Evolutionary conservation across 2,797 vertebrate species (phyloP), one percentile per base, ranked within the genome.

Genomic region (Alosa sapidissima): DNA sequence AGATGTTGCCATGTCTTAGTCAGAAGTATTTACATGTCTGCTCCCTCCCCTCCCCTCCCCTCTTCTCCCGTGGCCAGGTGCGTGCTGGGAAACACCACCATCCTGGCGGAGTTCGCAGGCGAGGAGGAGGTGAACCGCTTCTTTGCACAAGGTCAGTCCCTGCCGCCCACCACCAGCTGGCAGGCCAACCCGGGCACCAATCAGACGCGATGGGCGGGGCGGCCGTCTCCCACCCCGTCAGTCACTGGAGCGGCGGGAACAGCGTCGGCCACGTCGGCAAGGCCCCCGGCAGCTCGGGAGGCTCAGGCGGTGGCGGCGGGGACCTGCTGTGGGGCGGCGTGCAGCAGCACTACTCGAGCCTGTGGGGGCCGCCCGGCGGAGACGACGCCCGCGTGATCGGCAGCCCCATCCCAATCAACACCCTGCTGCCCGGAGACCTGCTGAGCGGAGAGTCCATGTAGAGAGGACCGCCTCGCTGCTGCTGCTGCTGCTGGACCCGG

Each of bases 31-130:
- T 1, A 58, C 55, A 19, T 19, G 1, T 55, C n/a, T 62, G 8
- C 21, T 47, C 6, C n/a, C 3, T n/a, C 55, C n/a, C 36, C 3
- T 75, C 54, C 28, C 6, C 82, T 49, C 10, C 9, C 58, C 3
- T n/a, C 55, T 4, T 2, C 6, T 41, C 52, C 52, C 16, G 11
- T 33, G 90, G 52, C 33, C 84, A 98, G 97, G 98, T 99, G 98
- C 81, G 98, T 99, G 88, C 96, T 99, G 91, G 98, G 98, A 90
- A 99, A 99, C 96, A 99, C 98, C 91, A 99, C 98, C 94, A 99
- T 99, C 94, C 93, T 99, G 95, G 98, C 98, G 0, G 98, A 99
- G 94, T 99, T 99, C 33, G 98, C 98, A 2, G 96, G 98, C 0
- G 98, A 99, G 90, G 98, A 99, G 84, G 98, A 99, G 89, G 97